Evolutionary conservation across 2,797 vertebrate genomes (phyloP), one percentile per base, ranked within the genome.

Genomic region (Cossypha heuglini): DNA sequence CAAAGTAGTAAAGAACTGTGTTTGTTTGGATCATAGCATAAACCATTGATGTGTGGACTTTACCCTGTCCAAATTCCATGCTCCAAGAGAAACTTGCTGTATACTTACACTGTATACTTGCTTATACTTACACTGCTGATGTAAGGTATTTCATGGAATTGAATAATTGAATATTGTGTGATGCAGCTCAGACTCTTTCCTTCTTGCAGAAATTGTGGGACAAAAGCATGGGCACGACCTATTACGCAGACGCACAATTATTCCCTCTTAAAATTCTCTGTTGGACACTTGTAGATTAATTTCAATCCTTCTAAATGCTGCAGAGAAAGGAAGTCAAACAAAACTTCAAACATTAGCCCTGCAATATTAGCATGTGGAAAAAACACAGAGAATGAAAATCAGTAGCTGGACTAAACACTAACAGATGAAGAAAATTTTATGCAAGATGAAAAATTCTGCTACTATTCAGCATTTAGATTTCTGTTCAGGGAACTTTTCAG

Each of bases 191-290:
- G 57, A 16, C 33, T 62, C 12, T 16, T 45, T 58, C 19, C 21
- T 37, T 51, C 55, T 40, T 52, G 37, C 24, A 72, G 29, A 58
- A 73, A 29, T 4, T 80, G 35, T 58, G 55, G 26, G 55, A 54
- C 46, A 69, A 33, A 76, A 83, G 5, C 0, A 1, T 9, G 10
- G 29, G 5, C 21, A 37, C 0, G 8, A 48, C 7, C 18, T 55
- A 16, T 48, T 57, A 55, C 11, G 49, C 18, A 64, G 20, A 43
- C 37, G 9, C 6, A 31, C 31, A 54, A 2, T 40, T 61, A 69
- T 48, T 80, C 21, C 16, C 24, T 66, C 10, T 42, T 54, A 35
- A 82, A 63, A 78, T 43, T 45, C 7, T 48, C 8, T 37, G 1
- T 42, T 71, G 26, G 38, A 12, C 7, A 14, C 22, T 51, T 84